phyloP scores from a whole-genome alignment of 64 coral and sea anemone genomes.

The Montipora foliosa region DNA sequence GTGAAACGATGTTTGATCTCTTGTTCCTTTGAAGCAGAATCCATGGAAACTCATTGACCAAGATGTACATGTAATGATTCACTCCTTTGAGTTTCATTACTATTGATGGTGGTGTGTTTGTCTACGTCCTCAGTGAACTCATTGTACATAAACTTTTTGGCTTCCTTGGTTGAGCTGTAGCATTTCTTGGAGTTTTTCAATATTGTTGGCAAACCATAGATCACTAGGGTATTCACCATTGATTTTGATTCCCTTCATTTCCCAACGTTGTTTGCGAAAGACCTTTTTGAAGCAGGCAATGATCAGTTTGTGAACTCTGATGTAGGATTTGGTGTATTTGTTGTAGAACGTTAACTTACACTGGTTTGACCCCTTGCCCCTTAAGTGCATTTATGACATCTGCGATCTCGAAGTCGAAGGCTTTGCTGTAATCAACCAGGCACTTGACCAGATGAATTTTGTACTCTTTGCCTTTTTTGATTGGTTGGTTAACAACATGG shows the following conservation, averaged over 20 bases:
- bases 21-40: background rate
- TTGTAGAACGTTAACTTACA: background rate
- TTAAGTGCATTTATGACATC: background rate
- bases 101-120: background rate
- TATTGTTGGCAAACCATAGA: background rate
- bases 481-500: background rate
- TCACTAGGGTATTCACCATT: background rate
- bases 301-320: background rate
- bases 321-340: constrained; percentile 15
- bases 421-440: background rate
- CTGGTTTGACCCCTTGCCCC: constrained; percentile 6
- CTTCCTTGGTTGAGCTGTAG: background rate
- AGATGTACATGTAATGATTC: background rate
- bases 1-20: background rate
- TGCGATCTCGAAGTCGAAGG: background rate
- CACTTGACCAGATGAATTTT: background rate
- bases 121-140: background rate
- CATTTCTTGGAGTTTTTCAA: background rate
- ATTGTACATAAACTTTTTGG: background rate
- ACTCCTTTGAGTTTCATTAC: background rate
- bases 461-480: background rate
- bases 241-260: background rate
- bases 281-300: background rate
- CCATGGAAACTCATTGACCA: background rate
- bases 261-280: background rate